A percentile compares a stretch with the other conserved stretches of the same genome.
phyloP scores from a whole-genome alignment of 2,888 invertebrate genomes.

The Gastracanthus pulcherrimus region DNA sequence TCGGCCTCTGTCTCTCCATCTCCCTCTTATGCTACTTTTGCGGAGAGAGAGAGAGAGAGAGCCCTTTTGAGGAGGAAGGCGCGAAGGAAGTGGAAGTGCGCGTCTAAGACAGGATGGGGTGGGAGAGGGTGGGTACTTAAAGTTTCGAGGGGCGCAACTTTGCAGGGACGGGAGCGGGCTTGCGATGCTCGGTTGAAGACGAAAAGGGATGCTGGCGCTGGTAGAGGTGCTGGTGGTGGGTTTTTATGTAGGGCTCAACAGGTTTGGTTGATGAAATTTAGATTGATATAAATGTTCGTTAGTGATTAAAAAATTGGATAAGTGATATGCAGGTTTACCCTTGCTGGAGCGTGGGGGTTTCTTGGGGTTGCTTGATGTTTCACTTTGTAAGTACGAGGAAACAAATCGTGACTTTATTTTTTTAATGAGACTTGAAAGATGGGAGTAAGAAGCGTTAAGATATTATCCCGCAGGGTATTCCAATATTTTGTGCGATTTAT shows the following conservation, averaged over 20 bases:
- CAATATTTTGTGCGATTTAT: too few relatives aligned
- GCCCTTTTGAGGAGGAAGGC: too few relatives aligned
- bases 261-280: conserved; percentile 25
- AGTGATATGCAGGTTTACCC: too few relatives aligned
- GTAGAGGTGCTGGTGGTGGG: neutral
- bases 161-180: neutral
- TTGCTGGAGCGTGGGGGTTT: too few relatives aligned
- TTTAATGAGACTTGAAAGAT: too few relatives aligned
- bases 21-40: too few relatives aligned
- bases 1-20: neutral
- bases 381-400: too few relatives aligned
- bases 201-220: conserved; percentile 10
- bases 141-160: conserved; percentile 8
- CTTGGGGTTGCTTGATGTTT: too few relatives aligned
- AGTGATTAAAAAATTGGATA: too few relatives aligned
- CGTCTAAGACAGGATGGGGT: neutral
- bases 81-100: neutral
- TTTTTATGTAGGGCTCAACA: conserved; percentile 1
- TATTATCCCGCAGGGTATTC: too few relatives aligned
- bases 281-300: conserved; percentile 8
- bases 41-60: neutral
- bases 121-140: neutral
- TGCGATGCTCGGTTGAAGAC: conserved; percentile 5
- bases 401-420: too few relatives aligned
- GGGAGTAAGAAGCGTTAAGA: too few relatives aligned